Base-by-base conservation (phyloP, 1,140 invertebrate genomes). In the Drosophila micromelanica region DNA sequence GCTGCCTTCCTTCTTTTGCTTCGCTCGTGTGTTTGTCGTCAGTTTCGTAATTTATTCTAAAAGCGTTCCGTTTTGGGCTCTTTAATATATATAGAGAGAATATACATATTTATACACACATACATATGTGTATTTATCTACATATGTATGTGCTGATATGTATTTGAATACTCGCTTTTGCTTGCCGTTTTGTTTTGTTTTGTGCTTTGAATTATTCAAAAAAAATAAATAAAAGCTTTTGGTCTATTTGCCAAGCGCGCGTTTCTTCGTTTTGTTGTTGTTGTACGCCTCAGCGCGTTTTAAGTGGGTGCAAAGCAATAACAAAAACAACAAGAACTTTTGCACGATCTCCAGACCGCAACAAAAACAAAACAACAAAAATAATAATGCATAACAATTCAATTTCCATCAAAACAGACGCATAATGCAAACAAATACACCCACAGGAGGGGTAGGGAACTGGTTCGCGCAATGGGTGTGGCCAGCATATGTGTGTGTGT, bases 41-140 rank as follows among this genome's bases (percentile, higher is more conserved):
- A 76, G 84, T 87, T 87, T 87, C 84, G 84, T 87, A 87, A 87
- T 89, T 87, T 87, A 87, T 87, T 87, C 84, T 87, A 87, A 87
- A 87, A 87, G 79, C 84, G 84, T 87, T 87, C 84, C 82, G 79
- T 89, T 86, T 87, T 82, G 78, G 69, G 82, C 82, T 89, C 75
- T 87, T 61, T 27, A 27, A 27, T 73, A 85, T 76, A 76, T 68
- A 73, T 63, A 72, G 65, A 68, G 61, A 75, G 43, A 67, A 62
- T 56, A 65, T 78, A 75, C 45, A 52, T 69, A 85, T 77, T 54
- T 78, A 72, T 67, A 37, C 27, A 49, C 12, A 48, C 15, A 46
- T 15, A 48, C 23, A 46, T 23, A 38, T 9, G 42, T 13, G 68
- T 63, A 49, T 61, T 63, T 42, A 30, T 60, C 42, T 38, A 17